Evolutionary conservation across 2,113 vertebrate species (phyloP).

Genomic region (Lagopus muta): DNA sequence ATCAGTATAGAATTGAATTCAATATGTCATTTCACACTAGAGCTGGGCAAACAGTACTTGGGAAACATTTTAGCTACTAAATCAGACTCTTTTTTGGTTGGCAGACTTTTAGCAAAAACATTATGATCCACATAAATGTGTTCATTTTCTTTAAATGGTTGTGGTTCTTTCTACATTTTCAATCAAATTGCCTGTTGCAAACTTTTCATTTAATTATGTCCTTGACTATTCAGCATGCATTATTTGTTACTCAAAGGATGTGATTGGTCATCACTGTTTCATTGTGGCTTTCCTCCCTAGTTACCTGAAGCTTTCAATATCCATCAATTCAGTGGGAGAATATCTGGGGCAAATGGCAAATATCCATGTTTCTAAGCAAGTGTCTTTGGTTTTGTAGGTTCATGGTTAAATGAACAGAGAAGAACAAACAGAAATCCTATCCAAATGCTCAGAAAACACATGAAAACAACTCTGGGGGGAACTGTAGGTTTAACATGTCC

Average conservation of each 20-base stretch:
- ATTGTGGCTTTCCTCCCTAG: neutral
- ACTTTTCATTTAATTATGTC: neutral
- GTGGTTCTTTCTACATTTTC: neutral
- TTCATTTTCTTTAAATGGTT: neutral
- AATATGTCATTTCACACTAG: neutral
- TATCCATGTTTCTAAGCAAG: neutral
- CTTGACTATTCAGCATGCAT: neutral
- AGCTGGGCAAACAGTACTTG: neutral
- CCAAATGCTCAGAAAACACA: neutral
- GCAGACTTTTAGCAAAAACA: neutral
- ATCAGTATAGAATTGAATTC: conserved; percentile 39
- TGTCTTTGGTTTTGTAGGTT: neutral
- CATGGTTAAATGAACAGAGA: neutral
- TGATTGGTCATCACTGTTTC: neutral
- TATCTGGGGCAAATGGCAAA: neutral
- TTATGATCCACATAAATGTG: neutral
- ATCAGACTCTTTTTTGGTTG: neutral
- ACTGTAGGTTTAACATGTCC: neutral
- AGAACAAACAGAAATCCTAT: neutral
- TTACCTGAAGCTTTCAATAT: neutral
- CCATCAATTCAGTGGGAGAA: neutral
- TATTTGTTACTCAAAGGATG: neutral
- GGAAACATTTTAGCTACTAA: conserved; percentile 29
- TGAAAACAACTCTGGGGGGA: neutral
- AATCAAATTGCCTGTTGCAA: neutral